A percentile compares a stretch with the other conserved stretches of the same genome.
phyloP scores from a whole-genome alignment of 2,113 vertebrate genomes.

The Hippocampus zosterae region DNA sequence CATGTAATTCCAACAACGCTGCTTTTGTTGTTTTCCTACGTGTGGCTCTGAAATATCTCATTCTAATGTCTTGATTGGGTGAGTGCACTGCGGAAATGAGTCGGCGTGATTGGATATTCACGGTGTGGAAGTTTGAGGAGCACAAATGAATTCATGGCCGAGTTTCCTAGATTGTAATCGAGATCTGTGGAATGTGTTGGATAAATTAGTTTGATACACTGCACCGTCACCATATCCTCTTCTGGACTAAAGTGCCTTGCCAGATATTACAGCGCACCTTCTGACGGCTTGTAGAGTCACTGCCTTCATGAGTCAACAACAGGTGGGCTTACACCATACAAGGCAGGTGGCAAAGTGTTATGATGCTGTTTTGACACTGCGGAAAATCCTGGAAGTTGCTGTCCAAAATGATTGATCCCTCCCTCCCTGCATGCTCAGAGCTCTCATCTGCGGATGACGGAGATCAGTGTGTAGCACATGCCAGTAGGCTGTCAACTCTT shows the following conservation, averaged over 20 bases:
- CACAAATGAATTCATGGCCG: background rate
- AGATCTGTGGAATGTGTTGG: background rate
- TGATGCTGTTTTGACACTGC: conserved; percentile 7
- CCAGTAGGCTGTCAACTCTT: background rate
- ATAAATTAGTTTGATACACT: background rate
- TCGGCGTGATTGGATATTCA: background rate
- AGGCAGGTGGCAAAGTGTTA: conserved; percentile 2
- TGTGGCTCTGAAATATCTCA: background rate
- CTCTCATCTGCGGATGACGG: conserved; percentile 2
- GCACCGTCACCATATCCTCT: background rate
- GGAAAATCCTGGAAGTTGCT: conserved; percentile 2
- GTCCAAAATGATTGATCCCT: conserved; percentile 10
- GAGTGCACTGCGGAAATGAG: background rate
- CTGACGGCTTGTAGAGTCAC: background rate
- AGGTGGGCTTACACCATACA: background rate
- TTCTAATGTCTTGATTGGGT: background rate
- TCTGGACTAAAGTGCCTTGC: background rate
- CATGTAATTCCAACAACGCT: conserved; percentile 21
- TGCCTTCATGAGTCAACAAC: conserved; percentile 4
- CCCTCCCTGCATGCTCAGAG: background rate
- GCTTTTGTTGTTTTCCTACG: background rate
- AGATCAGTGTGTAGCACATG: background rate
- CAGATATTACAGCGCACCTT: background rate
- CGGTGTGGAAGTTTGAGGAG: background rate
- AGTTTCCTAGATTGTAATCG: background rate